Evolutionary conservation across 37 sponge, comb jelly and placozoan species (phyloP), one percentile per base, ranked within the genome.

Genomic region (Chondrosia reniformis): DNA sequence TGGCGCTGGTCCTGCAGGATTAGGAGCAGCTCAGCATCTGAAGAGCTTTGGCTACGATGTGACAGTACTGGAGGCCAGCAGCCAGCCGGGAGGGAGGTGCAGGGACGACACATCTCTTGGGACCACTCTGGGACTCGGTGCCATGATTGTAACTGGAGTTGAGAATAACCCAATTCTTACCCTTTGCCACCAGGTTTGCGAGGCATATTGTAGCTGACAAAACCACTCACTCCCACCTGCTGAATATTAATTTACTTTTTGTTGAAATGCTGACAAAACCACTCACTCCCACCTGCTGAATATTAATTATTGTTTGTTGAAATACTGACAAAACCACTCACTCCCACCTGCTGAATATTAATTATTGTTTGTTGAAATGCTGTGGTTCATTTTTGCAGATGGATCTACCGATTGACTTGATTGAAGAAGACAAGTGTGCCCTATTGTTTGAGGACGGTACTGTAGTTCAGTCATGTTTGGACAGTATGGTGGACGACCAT

Each of bases 111-210:
- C 46, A 27, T 71, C 81, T 22, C 58, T 94, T 72, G 94, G 94
- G 0, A 55, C 67, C 27, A 83, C 82, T 58, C 82, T 87, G 9
- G 83, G 85, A 30, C 25, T 81, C 72, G 94, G 94, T 12, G 94
- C 94, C 76, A 89, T 89, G 90, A 88, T 94, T 63, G 82, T 94
- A 34, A 94, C 90, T 10, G 94, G 94, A 22, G 71, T 89, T 30
- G 75, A 63, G 76, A 94, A 89, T 41, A 94, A 94, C 74, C 94
- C 94, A 42, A 55, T 89, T 55, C 87, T 88, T n/a, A 75, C 89
- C 9, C 67, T 94, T 15, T 43, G 79, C 22, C 76, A 80, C 28
- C 94, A 94, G 79, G 83, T 82, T 22, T 74, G 67, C 33, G 67
- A 28, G 33, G n/a, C n/a, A n/a, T n/a, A n/a, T n/a, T n/a, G n/a